phyloP scores from a whole-genome alignment of 2,888 invertebrate species.

The Protophormia terraenovae region DNA sequence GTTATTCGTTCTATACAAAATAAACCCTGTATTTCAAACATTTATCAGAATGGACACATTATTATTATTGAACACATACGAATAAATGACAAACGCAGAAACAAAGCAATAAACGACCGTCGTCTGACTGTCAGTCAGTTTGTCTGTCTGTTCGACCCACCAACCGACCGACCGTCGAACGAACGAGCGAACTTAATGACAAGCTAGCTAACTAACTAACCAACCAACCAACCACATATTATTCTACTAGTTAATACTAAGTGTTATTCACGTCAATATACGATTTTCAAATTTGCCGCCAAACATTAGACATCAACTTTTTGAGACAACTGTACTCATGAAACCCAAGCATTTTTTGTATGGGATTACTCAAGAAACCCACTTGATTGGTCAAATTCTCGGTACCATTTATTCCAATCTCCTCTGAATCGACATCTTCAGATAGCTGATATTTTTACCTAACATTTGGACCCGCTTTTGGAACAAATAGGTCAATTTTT shows the following conservation, averaged over 20 bases:
- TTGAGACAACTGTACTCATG: constrained; percentile 78
- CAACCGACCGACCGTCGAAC: constrained; percentile 11
- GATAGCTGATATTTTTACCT: constrained; percentile 59
- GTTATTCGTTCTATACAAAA: constrained; percentile 7
- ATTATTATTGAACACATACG: background rate
- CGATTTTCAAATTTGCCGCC: constrained; percentile 81
- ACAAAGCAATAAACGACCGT: background rate
- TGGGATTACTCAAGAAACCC: constrained; percentile 87
- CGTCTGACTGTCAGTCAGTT: constrained; percentile 13
- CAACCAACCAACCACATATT: constrained; percentile 59
- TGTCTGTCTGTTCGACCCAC: constrained; percentile 5
- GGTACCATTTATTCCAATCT: constrained; percentile 75
- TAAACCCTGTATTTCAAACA: constrained; percentile 35
- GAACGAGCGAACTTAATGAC: background rate
- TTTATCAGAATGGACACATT: constrained; percentile 40
- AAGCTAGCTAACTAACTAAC: constrained; percentile 34
- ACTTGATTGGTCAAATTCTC: constrained; percentile 81
- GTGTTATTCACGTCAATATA: constrained; percentile 68
- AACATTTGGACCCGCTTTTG: constrained; percentile 33
- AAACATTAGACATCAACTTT: constrained; percentile 75
- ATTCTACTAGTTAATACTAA: constrained; percentile 48
- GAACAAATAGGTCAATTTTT: constrained; percentile 69
- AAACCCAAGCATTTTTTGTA: constrained; percentile 80
- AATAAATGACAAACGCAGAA: constrained; percentile 39
- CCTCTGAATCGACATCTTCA: constrained; percentile 68